These are phyloP conservation scores for Trichopoda pennipes DNA, from an alignment of 2,888 invertebrate species.

Conservation along the genomic window DNA sequence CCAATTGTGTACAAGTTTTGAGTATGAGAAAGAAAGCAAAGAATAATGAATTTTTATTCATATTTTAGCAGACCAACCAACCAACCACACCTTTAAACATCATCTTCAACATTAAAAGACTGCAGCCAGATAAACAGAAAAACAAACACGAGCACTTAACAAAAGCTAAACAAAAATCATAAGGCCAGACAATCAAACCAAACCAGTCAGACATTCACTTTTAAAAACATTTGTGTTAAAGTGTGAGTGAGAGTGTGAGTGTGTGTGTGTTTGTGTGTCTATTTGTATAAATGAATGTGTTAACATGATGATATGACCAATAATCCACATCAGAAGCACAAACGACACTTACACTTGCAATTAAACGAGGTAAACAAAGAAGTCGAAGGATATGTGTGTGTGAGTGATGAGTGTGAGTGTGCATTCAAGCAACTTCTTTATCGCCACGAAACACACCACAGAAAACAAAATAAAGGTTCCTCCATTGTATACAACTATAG, in stretches of 20 bases:
- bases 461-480: conserved; percentile 54
- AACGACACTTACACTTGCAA: conserved; percentile 13
- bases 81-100: not conserved
- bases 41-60: conserved; percentile 29
- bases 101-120: conserved; percentile 43
- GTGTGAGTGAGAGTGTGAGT: not conserved
- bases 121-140: conserved; percentile 31
- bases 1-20: not conserved
- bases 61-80: conserved; percentile 1
- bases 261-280: conserved; percentile 5
- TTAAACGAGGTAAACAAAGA: conserved; percentile 43
- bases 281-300: conserved; percentile 36
- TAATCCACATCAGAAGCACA: conserved; percentile 44
- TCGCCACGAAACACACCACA: conserved; percentile 78
- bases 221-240: conserved; percentile 19
- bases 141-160: not conserved
- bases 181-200: conserved; percentile 31
- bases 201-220: conserved; percentile 36
- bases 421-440: conserved; percentile 78
- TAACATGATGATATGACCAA: conserved; percentile 59
- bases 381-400: conserved; percentile 9
- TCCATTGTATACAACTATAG: not conserved
- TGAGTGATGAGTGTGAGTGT: not conserved
- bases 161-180: conserved; percentile 15
- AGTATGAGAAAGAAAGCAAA: conserved; percentile 33